Percentiles rank a stretch among this genome's conserved stretches.
Conservation (phyloP, 2,888 invertebrate species). For the Lacanobia oleracea region DNA sequence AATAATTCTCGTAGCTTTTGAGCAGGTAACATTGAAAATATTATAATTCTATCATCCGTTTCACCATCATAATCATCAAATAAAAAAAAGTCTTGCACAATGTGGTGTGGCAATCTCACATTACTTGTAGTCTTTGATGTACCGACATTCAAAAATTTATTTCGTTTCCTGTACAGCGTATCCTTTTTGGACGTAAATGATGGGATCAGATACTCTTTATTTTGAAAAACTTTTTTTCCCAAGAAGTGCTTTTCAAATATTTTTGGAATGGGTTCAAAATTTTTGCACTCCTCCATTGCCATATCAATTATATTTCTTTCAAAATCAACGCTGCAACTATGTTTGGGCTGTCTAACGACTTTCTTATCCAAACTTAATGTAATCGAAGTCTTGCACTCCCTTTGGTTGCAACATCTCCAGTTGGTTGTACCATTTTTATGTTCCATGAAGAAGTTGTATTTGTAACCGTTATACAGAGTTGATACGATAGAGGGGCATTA, state of each 20-base stretch:
- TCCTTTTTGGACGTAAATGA: not conserved
- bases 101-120: conserved; percentile 4
- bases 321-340: not conserved
- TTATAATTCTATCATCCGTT: not conserved
- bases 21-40: no score
- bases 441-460: no score
- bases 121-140: conserved; percentile 2
- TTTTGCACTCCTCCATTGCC: not conserved
- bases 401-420: no score
- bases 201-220: no score
- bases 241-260: not conserved
- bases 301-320: not conserved
- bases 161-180: not conserved
- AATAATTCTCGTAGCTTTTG: no score
- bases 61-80: not conserved
- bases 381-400: no score
- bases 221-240: not conserved
- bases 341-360: not conserved
- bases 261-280: not conserved
- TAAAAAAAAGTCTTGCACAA: conserved; percentile 1
- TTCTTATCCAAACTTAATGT: not conserved
- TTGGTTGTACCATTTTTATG: no score
- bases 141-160: not conserved
- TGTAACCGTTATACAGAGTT: no score
- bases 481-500: no score